These are phyloP conservation scores for Heterocephalus glaber DNA, from an alignment of 2,113 vertebrate species.

Conservation along the genomic window DNA sequence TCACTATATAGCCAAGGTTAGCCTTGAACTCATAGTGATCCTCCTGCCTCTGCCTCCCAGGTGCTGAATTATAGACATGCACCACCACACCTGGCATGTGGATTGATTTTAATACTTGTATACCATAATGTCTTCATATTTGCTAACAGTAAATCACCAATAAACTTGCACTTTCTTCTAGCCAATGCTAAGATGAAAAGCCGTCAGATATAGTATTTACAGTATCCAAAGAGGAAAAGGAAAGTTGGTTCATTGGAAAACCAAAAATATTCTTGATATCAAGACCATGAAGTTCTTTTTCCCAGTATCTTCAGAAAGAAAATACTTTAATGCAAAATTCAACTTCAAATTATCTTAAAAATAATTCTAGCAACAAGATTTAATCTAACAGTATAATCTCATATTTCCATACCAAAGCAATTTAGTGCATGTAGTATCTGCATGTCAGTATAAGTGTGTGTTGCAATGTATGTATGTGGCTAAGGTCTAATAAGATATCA, in stretches of 20 bases:
- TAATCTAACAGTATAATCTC: not conserved
- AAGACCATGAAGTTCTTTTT: not conserved
- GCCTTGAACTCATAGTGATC: no score
- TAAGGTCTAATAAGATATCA: rapidly evolving
- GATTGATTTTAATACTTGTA: not conserved
- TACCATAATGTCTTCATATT: not conserved
- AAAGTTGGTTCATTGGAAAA: not conserved
- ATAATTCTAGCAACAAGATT: not conserved
- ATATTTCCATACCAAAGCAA: not conserved
- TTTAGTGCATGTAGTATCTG: no score
- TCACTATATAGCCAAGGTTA: no score
- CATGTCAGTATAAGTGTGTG: not conserved
- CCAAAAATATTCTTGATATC: not conserved
- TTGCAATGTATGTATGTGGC: not conserved
- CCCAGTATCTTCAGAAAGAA: not conserved
- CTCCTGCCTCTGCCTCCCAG: no score
- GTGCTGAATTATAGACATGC: no score
- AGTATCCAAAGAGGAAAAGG: not conserved
- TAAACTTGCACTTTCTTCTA: not conserved
- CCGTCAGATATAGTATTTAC: not conserved
- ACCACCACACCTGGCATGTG: no score
- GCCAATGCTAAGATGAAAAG: not conserved
- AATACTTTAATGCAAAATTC: not conserved
- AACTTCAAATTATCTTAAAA: not conserved
- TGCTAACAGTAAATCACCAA: not conserved